Base-by-base conservation (phyloP, 2,797 vertebrate genomes). In the Micrastur ruficollis region DNA sequence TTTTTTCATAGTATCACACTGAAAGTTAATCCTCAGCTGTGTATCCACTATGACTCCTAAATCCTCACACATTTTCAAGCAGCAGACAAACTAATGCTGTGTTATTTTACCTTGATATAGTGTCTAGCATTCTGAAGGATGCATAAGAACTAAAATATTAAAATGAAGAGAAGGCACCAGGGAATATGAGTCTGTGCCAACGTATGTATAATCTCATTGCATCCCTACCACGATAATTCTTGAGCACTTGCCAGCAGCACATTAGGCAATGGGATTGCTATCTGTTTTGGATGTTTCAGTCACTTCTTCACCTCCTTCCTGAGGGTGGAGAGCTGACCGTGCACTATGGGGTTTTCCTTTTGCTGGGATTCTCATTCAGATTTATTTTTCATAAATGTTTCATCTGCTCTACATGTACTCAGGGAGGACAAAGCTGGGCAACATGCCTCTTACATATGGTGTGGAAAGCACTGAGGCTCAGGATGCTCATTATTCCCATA, bases 361-460 rank as follows among this genome's bases (percentile, higher is more conserved):
- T 66, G 55, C 86, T 96, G 82, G 63, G 78, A 83, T 95, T 95
- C 80, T 95, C 67, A 68, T 76, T 95, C 74, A 86, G 68, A 84
- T 93, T 87, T 93, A 89, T 95, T 96, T 91, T 95, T 89, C 90
- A 46, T 62, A 83, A 92, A 78, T 15, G 12, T 84, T 90, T 97
- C 78, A 53, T 94, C 93, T 93, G 75, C 70, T 92, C 46, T 91
- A 42, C 87, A 44, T 72, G 75, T 40, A 88, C n/a, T 91, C 50
- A 66, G 73, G 68, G 55, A 93, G 91, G 89, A 96, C 75, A 94
- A 68, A 86, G 68, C 80, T 96, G 96, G 95, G 80, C 61, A 11
- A 78, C 55, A 76, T 13, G 78, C 92, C 93, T 95, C 91, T 61
- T 94, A 56, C 96, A 97, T 88, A 83, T 96, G 94, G 89, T 91